Evolutionary conservation across 2,113 vertebrate genomes (phyloP).

Genomic region (Malurus melanocephalus): DNA sequence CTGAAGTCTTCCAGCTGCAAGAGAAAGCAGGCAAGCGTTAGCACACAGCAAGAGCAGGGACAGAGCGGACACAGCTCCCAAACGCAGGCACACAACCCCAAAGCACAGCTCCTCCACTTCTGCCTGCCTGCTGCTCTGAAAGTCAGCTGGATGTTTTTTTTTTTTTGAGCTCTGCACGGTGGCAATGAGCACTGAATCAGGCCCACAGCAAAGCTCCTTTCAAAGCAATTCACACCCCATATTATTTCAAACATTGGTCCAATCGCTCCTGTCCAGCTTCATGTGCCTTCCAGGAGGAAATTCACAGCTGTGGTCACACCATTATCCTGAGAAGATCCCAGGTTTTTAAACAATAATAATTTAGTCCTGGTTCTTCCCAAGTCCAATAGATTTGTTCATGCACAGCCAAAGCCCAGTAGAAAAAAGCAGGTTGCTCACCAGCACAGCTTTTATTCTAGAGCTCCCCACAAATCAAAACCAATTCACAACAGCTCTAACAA

Average conservation of each 20-base stretch:
- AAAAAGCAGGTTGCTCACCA: slow-evolving; percentile 22
- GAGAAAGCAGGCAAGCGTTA: not conserved
- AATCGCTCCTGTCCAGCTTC: not conserved
- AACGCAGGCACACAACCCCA: not conserved
- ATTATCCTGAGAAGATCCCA: not conserved
- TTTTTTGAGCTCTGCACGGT: not conserved
- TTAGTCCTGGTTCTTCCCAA: not conserved
- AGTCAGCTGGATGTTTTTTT: not conserved
- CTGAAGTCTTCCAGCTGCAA: not conserved
- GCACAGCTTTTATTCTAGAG: not conserved
- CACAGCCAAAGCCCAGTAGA: not conserved
- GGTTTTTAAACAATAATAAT: not conserved
- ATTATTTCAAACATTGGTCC: not conserved
- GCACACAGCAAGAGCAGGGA: not conserved
- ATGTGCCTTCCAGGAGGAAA: not conserved
- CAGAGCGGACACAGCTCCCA: rapidly evolving
- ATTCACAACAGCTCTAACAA: slow-evolving; percentile 57
- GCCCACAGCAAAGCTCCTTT: not conserved
- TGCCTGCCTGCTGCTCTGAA: not conserved
- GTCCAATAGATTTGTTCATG: not conserved
- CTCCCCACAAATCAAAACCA: slow-evolving; percentile 2
- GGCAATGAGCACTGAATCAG: not conserved
- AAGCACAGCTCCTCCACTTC: not conserved
- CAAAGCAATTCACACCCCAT: rapidly evolving
- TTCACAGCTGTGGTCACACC: not conserved